phyloP scores from a whole-genome alignment of 1,140 invertebrate genomes.

The Pentalonia nigronervosa region DNA sequence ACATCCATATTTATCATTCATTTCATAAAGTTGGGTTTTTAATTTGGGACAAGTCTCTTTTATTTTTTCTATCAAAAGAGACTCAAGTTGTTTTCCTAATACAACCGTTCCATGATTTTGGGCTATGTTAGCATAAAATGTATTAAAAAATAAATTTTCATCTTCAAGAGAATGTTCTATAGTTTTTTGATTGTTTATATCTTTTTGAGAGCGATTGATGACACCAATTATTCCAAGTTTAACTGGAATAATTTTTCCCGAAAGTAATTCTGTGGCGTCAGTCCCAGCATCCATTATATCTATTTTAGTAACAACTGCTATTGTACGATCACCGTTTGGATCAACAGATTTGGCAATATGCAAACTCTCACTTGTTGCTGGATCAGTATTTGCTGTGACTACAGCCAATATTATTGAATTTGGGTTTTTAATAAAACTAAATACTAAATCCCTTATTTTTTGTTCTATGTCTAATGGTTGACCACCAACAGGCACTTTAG shows the following conservation, averaged over 20 bases:
- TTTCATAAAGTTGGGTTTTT: constrained; percentile 71
- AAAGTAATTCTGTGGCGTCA: constrained; percentile 77
- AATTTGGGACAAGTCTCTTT: constrained; percentile 73
- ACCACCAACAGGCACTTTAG: constrained; percentile 94
- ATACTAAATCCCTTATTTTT: constrained; percentile 92
- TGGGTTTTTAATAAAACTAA: constrained; percentile 90
- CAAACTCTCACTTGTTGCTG: constrained; percentile 94
- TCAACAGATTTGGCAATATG: constrained; percentile 96
- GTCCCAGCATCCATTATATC: constrained; percentile 82
- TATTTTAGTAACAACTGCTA: constrained; percentile 78
- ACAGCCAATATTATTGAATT: constrained; percentile 94
- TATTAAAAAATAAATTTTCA: constrained; percentile 71
- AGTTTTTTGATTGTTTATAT: constrained; percentile 72
- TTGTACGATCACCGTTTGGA: constrained; percentile 82
- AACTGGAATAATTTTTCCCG: constrained; percentile 75
- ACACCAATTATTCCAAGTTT: constrained; percentile 83
- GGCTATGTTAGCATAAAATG: constrained; percentile 73
- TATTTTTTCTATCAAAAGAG: constrained; percentile 75
- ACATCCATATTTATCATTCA: constrained; percentile 72
- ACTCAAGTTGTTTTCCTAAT: constrained; percentile 72
- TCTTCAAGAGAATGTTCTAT: constrained; percentile 72
- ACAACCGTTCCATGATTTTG: constrained; percentile 71
- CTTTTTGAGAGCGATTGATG: constrained; percentile 77
- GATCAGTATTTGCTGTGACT: constrained; percentile 93
- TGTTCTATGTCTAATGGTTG: constrained; percentile 91